Conservation (phyloP, 2,888 invertebrate genomes). For the Agrotis puta region DNA sequence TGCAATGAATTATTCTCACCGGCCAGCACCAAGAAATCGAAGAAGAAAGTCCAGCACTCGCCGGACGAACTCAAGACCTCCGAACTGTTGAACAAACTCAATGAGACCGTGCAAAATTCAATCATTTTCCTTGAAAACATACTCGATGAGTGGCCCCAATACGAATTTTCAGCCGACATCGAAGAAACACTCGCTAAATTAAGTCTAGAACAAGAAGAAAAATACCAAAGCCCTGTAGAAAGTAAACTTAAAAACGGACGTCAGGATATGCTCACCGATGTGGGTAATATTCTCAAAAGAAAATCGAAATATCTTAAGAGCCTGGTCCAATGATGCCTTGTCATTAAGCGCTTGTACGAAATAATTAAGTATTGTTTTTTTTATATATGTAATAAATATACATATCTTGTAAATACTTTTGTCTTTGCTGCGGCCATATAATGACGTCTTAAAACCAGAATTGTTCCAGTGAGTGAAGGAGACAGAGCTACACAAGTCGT, state of each 20-base stretch:
- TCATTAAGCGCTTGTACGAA: slow-evolving; percentile 60
- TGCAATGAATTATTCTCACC: slow-evolving; percentile 89
- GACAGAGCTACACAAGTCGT: too few relatives aligned
- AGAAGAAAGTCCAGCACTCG: slow-evolving; percentile 89
- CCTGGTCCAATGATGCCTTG: slow-evolving; percentile 80
- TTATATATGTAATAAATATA: slow-evolving; percentile 64
- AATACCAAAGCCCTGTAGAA: slow-evolving; percentile 83
- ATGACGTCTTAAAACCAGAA: too few relatives aligned
- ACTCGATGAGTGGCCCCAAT: slow-evolving; percentile 85
- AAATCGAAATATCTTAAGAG: slow-evolving; percentile 90
- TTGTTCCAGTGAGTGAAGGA: too few relatives aligned
- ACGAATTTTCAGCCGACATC: slow-evolving; percentile 76
- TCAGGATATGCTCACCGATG: slow-evolving; percentile 87
- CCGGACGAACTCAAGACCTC: slow-evolving; percentile 84
- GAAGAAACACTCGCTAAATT: slow-evolving; percentile 83
- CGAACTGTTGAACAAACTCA: slow-evolving; percentile 78
- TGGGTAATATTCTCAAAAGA: slow-evolving; percentile 88
- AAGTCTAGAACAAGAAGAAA: slow-evolving; percentile 72
- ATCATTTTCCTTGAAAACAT: slow-evolving; percentile 82
- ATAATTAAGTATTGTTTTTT: slow-evolving; percentile 63
- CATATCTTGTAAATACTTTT: slow-evolving; percentile 79
- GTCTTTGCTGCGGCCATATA: too few relatives aligned
- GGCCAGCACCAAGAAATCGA: slow-evolving; percentile 89
- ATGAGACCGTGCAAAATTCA: slow-evolving; percentile 78
- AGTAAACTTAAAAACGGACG: slow-evolving; percentile 88